Conservation (phyloP, 2,797 vertebrate genomes). For the Astyanax mexicanus region DNA sequence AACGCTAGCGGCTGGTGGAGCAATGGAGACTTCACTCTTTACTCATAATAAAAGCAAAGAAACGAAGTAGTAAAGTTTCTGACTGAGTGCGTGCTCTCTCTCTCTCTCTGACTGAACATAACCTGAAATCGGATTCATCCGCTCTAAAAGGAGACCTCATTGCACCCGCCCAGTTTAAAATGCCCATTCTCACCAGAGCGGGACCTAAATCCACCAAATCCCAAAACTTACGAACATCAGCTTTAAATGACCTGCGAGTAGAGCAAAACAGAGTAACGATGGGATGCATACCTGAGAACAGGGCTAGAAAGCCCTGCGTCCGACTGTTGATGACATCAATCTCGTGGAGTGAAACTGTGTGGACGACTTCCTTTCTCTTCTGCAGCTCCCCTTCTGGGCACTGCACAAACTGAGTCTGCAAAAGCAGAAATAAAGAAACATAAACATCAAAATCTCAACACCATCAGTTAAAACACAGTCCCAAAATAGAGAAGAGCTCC, state of each 20-base stretch:
- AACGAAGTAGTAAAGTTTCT: too few relatives aligned
- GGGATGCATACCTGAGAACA: slow-evolving; percentile 83
- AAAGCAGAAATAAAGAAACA: background rate
- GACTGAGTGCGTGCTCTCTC: too few relatives aligned
- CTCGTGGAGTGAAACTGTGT: slow-evolving; percentile 93
- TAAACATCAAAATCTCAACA: background rate
- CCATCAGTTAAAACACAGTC: background rate
- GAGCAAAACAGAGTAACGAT: background rate
- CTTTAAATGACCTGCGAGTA: background rate
- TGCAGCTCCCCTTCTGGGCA: slow-evolving; percentile 96
- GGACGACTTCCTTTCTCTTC: slow-evolving; percentile 94
- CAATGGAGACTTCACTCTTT: too few relatives aligned
- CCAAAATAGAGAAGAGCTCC: background rate
- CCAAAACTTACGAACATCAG: too few relatives aligned
- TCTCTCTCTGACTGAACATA: too few relatives aligned
- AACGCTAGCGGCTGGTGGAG: too few relatives aligned
- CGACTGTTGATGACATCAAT: slow-evolving; percentile 97
- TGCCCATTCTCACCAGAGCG: too few relatives aligned
- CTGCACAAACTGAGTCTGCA: slow-evolving; percentile 93
- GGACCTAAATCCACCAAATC: too few relatives aligned
- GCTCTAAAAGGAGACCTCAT: too few relatives aligned
- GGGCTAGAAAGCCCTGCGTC: slow-evolving; percentile 93
- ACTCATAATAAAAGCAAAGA: too few relatives aligned
- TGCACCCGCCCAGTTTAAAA: too few relatives aligned
- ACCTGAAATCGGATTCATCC: too few relatives aligned